Evolutionary conservation across 2,113 vertebrate species (phyloP).

Genomic region (Sardina pilchardus): DNA sequence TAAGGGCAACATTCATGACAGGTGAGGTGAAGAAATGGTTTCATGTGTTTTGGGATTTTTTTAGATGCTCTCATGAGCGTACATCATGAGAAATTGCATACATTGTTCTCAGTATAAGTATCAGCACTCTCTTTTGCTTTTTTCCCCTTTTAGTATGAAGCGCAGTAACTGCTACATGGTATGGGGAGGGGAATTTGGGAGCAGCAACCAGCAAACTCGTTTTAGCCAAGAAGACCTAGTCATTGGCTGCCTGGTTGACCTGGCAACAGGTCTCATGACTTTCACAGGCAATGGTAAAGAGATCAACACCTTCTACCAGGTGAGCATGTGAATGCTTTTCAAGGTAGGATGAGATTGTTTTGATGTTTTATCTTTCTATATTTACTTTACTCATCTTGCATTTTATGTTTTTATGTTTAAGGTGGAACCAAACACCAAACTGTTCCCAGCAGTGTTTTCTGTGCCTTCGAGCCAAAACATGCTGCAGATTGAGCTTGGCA

Average conservation of each 20-base stretch:
- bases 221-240: constrained; percentile 89
- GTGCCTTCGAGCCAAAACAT: constrained; percentile 86
- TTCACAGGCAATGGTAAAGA: constrained; percentile 93
- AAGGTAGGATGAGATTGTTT: not conserved
- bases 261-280: constrained; percentile 93
- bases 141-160: constrained; percentile 77
- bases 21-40: constrained; percentile 60
- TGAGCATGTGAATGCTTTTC: constrained; percentile 43
- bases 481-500: constrained; percentile 89
- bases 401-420: constrained; percentile 48
- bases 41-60: not conserved
- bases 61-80: not conserved
- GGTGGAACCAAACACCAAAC: constrained; percentile 96
- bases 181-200: constrained; percentile 88
- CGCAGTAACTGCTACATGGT: constrained; percentile 97
- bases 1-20: constrained; percentile 88
- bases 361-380: not conserved
- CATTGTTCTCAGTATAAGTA: not conserved
- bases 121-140: not conserved
- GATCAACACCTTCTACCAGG: constrained; percentile 95
- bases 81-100: not conserved
- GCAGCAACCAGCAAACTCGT: constrained; percentile 80
- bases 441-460: constrained; percentile 87
- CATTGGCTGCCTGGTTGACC: constrained; percentile 89
- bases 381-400: not conserved